Base-by-base conservation (phyloP, 2,113 vertebrate genomes). In the Triplophysa rosa region DNA sequence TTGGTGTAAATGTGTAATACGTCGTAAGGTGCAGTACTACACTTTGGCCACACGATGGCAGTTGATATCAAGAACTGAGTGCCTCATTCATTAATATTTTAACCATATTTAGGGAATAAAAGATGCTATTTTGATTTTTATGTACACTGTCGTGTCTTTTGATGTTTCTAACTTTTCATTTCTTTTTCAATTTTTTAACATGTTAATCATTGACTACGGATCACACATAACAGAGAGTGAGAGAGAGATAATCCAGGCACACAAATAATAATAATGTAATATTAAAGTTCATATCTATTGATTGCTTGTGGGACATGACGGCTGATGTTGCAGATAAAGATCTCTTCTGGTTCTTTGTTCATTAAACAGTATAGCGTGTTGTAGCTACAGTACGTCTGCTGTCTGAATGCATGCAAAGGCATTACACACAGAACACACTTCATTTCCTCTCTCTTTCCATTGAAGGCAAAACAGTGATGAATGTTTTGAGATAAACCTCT, bases 401-500 rank as follows among this genome's bases (percentile, higher is more conserved):
- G 40, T 74, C n/a, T 63, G 71, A 63, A 74, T 47, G 40, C 71
- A 62, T 74, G 56, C 13, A 33, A 4, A 37, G 69, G 33, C 54
- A 37, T 72, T 72, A 59, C 29, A 74, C 19, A 74, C 71, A 29
- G 58, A 74, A 63, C 58, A 74, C 71, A 63, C 58, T 74, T 74
- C 21, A 74, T 74, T 74, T 74, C 71, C 71, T 74, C 71, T 74
- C 40, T 23, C 33, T 63, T 74, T 26, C 58, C 62, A 49, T 4
- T 61, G 71, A 63, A 74, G 58, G 71, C 42, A 63, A 63, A 63
- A 62, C 73, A 76, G 61, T 71, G 81, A 82, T 82, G 61, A 70
- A 82, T 78, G 80, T 65, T 52, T 45, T n/a, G 67, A 82, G 80
- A 78, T 82, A 82, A 78, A 70, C 64, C 76, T 16, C 54, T 61